Percentiles rank a stretch among this genome's conserved stretches.
Conservation (phyloP, 2,888 invertebrate genomes). For the Aleiodes alternator region DNA sequence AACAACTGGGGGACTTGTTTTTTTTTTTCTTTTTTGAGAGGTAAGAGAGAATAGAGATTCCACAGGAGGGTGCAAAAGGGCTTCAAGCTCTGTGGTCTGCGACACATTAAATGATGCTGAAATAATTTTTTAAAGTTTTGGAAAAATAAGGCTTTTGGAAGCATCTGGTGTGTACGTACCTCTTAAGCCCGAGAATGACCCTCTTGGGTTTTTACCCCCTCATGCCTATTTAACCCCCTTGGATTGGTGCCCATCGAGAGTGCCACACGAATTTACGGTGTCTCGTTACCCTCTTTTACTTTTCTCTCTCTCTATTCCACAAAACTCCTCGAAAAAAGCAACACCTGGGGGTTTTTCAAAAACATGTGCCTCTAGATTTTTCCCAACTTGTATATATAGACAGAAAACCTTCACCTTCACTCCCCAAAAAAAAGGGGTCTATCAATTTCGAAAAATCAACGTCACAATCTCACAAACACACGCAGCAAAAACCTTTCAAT, state of each 20-base stretch:
- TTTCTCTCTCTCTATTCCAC: neutral
- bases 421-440: conserved; percentile 46
- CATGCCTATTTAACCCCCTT: conserved; percentile 24
- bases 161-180: conserved; percentile 38
- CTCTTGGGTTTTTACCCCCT: conserved; percentile 16
- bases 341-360: conserved; percentile 23
- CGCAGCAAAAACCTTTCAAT: conserved; percentile 15
- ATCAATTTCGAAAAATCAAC: conserved; percentile 23
- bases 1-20: conserved; percentile 16
- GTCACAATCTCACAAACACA: conserved; percentile 15
- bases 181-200: conserved; percentile 25
- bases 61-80: neutral
- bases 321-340: neutral
- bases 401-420: neutral
- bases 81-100: neutral
- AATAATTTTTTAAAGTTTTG: conserved; percentile 24
- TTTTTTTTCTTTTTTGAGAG: neutral
- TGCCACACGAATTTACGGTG: conserved; percentile 33
- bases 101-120: neutral
- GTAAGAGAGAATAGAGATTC: too few species aligned
- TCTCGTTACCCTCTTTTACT: conserved; percentile 25
- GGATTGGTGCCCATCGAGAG: conserved; percentile 11
- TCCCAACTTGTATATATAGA: conserved; percentile 27
- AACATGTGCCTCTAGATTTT: conserved; percentile 21
- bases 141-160: conserved; percentile 24